phyloP scores from a whole-genome alignment of 2,797 vertebrate genomes.

The Gallirallus australis region DNA sequence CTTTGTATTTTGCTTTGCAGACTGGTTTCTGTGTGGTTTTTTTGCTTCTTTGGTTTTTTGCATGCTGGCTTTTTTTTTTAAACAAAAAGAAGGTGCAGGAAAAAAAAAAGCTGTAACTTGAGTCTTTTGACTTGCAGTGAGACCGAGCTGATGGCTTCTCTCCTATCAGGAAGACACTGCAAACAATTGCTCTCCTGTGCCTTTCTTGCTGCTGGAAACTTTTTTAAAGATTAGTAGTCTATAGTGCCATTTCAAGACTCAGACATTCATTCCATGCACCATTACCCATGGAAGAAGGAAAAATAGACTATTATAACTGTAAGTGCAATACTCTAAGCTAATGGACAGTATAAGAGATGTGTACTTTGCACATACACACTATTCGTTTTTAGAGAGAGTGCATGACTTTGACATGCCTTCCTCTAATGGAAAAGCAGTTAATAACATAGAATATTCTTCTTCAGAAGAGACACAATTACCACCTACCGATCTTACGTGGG shows the following conservation, averaged over 20 bases:
- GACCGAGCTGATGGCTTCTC: not conserved
- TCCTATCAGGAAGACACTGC: not conserved
- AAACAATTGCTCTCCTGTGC: not conserved
- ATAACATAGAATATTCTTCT: conserved; percentile 13
- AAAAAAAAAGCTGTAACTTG: not conserved
- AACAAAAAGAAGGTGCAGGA: no score
- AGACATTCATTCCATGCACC: conserved; percentile 60
- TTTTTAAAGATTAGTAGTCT: conserved; percentile 61
- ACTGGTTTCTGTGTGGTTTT: not conserved
- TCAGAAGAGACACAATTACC: not conserved
- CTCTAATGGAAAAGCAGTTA: conserved; percentile 37
- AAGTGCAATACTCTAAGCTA: conserved; percentile 59
- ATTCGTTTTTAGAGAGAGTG: not conserved
- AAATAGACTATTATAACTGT: conserved; percentile 53
- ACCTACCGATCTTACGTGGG: not conserved
- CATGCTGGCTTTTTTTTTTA: no score
- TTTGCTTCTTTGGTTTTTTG: no score
- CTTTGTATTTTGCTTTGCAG: not conserved
- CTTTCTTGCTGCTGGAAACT: conserved; percentile 47
- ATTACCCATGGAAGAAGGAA: conserved; percentile 60
- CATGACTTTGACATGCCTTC: conserved; percentile 21
- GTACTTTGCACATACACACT: conserved; percentile 23
- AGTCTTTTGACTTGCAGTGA: not conserved
- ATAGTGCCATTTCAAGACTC: conserved; percentile 62
- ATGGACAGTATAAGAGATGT: conserved; percentile 51